Evolutionary conservation across 2,113 vertebrate genomes (phyloP).

Genomic region (Phyllopteryx taeniolatus): DNA sequence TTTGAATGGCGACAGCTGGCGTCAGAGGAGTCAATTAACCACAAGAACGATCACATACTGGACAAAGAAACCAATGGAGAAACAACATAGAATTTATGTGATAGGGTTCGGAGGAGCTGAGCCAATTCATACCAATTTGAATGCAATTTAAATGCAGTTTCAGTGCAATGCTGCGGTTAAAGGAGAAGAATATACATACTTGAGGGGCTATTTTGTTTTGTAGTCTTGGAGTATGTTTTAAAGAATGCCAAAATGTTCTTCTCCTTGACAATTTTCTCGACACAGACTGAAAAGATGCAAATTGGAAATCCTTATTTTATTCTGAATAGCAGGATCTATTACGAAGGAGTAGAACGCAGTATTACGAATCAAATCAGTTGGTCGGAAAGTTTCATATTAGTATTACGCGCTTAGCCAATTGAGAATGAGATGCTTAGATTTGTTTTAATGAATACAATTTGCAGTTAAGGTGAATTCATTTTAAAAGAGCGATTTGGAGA

Average conservation of each 20-base stretch:
- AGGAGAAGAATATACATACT: not conserved
- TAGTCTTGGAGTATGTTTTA: not conserved
- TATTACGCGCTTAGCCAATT: constrained; percentile 5
- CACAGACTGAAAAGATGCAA: constrained; percentile 60
- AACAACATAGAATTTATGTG: constrained; percentile 74
- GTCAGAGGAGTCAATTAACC: constrained; percentile 75
- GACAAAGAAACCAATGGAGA: constrained; percentile 77
- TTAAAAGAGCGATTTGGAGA: constrained; percentile 11
- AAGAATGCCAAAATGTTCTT: constrained; percentile 24
- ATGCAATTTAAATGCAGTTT: not conserved
- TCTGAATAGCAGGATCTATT: constrained; percentile 98
- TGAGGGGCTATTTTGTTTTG: not conserved
- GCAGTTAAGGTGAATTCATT: not conserved
- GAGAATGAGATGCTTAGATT: not conserved
- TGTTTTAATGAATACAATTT: not conserved
- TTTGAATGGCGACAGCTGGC: constrained; percentile 78
- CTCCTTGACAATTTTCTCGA: not conserved
- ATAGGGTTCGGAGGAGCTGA: constrained; percentile 58
- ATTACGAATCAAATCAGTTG: constrained; percentile 22
- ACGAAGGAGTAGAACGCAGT: constrained; percentile 50
- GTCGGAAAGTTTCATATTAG: constrained; percentile 27
- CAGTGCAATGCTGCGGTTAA: not conserved
- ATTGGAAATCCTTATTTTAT: constrained; percentile 58
- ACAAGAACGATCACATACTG: constrained; percentile 76
- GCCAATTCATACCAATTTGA: constrained; percentile 44